Evolutionary conservation across 2,888 invertebrate species (phyloP).

Genomic region (Rhopalosiphum nymphaeae): DNA sequence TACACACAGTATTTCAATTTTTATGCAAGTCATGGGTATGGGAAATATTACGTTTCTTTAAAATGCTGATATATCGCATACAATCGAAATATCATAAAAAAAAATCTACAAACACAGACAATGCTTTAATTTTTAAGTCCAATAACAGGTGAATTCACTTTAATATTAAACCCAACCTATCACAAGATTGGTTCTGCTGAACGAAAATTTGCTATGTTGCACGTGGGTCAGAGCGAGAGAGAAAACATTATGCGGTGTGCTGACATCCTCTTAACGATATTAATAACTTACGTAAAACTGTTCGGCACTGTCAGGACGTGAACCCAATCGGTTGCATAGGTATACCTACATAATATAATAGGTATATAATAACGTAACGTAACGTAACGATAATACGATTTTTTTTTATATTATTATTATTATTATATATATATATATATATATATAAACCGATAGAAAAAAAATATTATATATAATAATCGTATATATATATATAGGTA

Average conservation of each 20-base stretch:
- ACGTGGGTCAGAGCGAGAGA: background rate
- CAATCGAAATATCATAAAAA: background rate
- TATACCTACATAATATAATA: background rate
- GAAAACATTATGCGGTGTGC: background rate
- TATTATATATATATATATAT: no score
- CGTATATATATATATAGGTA: background rate
- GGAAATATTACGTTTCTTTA: background rate
- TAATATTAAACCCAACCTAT: background rate
- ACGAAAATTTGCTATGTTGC: background rate
- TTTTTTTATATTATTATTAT: background rate
- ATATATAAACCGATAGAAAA: background rate
- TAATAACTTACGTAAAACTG: background rate
- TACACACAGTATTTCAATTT: background rate
- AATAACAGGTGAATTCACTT: background rate
- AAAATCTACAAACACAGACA: background rate
- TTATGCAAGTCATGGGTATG: background rate
- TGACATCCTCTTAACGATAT: background rate
- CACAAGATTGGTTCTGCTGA: background rate
- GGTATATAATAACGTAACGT: background rate
- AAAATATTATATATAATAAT: background rate
- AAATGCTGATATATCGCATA: background rate
- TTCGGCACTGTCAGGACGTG: background rate
- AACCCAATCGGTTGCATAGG: constrained; percentile 1
- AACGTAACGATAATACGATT: background rate
- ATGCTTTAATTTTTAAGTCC: background rate